Evolutionary conservation across 2,113 vertebrate genomes (phyloP).

Genomic region (Macquaria ambigua): DNA sequence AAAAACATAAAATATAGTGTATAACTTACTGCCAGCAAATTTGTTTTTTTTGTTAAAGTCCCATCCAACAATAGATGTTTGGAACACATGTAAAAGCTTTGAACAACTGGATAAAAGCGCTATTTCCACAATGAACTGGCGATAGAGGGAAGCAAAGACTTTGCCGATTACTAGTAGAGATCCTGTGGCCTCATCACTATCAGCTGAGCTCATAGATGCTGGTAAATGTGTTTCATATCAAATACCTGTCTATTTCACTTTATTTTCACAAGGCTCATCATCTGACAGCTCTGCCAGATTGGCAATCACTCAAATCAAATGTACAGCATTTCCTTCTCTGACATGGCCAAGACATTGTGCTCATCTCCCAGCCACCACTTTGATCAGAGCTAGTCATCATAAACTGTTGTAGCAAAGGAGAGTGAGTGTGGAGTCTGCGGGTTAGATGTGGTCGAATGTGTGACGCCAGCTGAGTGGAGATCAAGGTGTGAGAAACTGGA

Average conservation of each 20-base stretch:
- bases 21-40: background rate
- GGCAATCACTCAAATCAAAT: conserved; percentile 9
- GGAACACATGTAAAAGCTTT: conserved; percentile 17
- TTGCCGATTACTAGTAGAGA: background rate
- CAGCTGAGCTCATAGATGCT: background rate
- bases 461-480: conserved; percentile 22
- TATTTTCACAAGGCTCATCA: background rate
- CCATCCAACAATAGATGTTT: background rate
- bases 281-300: background rate
- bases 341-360: background rate
- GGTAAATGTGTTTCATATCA: conserved; percentile 20
- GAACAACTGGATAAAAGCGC: background rate
- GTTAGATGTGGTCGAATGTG: conserved; percentile 12
- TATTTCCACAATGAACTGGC: background rate
- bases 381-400: conserved; percentile 19
- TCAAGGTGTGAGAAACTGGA: conserved; percentile 37
- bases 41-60: background rate
- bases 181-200: background rate
- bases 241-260: background rate
- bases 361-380: background rate
- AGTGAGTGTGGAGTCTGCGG: background rate
- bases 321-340: background rate
- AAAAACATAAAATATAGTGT: background rate
- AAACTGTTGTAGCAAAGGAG: background rate
- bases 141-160: background rate